A percentile compares a stretch with the other conserved stretches of the same genome.
These are phyloP conservation scores for Myiozetetes cayanensis DNA, from an alignment of 2,113 vertebrate genomes.

Conservation along the genomic window DNA sequence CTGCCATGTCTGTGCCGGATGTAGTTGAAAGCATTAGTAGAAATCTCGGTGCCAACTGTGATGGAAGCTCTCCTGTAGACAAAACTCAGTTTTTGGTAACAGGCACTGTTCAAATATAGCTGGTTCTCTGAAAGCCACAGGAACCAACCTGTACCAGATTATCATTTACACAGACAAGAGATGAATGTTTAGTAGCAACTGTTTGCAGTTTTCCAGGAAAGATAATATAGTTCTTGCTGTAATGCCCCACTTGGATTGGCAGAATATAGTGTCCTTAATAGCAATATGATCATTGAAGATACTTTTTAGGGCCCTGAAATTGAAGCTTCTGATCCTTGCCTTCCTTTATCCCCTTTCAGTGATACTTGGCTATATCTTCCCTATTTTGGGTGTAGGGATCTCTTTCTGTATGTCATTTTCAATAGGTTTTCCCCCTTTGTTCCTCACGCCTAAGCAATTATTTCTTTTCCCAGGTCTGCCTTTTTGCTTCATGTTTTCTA, in stretches of 20 bases:
- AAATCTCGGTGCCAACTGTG: background rate
- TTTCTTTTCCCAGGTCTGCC: background rate
- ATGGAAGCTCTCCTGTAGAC: background rate
- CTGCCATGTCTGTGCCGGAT: background rate
- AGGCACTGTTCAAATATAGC: background rate
- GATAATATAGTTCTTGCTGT: background rate
- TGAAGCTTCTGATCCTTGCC: background rate
- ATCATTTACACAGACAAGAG: background rate
- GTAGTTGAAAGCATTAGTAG: background rate
- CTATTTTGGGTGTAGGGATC: background rate
- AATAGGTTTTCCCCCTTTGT: background rate
- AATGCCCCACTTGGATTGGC: background rate
- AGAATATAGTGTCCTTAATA: background rate
- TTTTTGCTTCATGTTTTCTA: background rate
- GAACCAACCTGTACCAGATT: background rate
- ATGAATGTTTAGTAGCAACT: background rate
- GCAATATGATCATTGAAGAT: background rate
- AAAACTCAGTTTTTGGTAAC: background rate
- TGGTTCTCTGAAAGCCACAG: background rate
- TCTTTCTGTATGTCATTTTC: background rate
- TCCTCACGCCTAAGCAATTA: background rate
- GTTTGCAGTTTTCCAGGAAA: background rate
- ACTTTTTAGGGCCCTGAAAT: background rate
- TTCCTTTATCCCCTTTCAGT: background rate
- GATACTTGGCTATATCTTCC: background rate